A percentile compares a stretch with the other conserved stretches of the same genome.
Evolutionary conservation across 2,113 vertebrate species (phyloP).

Genomic region (Hirundichthys speculiger): DNA sequence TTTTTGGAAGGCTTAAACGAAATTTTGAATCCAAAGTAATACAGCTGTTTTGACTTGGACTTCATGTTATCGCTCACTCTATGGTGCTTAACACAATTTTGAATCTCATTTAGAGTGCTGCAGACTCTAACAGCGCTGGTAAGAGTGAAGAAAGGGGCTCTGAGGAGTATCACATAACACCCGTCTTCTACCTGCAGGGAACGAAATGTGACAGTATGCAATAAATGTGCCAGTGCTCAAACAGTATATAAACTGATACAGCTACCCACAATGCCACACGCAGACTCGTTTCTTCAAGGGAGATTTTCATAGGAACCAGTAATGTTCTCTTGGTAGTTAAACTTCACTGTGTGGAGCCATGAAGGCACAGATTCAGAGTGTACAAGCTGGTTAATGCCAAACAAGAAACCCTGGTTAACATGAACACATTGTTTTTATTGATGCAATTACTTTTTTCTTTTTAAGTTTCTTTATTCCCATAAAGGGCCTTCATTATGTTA

Average conservation of each 20-base stretch:
- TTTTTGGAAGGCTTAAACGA: constrained; percentile 11
- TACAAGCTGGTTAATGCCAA: background rate
- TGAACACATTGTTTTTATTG: too few species aligned
- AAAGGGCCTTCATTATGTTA: too few species aligned
- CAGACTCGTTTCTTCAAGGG: constrained; percentile 17
- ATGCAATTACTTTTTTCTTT: too few species aligned
- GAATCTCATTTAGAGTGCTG: constrained; percentile 22
- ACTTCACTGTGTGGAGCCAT: background rate
- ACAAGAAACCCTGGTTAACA: too few species aligned
- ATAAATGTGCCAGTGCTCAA: constrained; percentile 32
- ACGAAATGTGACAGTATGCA: constrained; percentile 27
- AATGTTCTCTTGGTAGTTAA: constrained; percentile 17
- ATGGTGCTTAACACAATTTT: background rate
- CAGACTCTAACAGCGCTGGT: background rate
- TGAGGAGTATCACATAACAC: constrained; percentile 32
- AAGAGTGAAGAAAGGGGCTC: background rate
- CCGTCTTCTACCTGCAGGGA: constrained; percentile 36
- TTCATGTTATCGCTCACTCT: too few species aligned
- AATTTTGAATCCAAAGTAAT: background rate
- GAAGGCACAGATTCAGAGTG: constrained; percentile 14
- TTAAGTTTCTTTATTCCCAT: too few species aligned
- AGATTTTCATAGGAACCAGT: constrained; percentile 9
- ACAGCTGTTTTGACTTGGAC: too few species aligned
- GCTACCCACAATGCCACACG: background rate
- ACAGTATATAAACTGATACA: too few species aligned